These are phyloP conservation scores for Festucalex cinctus DNA, from an alignment of 2,113 vertebrate species.

Conservation along the genomic window DNA sequence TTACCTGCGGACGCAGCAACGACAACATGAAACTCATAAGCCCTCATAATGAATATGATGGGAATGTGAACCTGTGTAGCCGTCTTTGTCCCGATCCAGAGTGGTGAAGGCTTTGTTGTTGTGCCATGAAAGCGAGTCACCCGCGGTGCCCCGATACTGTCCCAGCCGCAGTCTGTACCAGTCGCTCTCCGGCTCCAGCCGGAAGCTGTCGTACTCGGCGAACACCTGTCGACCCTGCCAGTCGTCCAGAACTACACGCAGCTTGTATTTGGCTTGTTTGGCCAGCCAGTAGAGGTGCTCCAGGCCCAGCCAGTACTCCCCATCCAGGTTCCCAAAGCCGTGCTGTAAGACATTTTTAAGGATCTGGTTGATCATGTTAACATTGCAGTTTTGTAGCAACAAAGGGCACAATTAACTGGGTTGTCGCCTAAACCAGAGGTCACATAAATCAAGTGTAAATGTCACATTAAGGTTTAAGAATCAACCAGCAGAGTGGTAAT, in stretches of 20 bases:
- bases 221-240: conserved; percentile 81
- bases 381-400: no score
- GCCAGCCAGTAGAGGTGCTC: conserved; percentile 82
- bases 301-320: conserved; percentile 88
- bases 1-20: conserved; percentile 71
- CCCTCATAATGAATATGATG: not conserved
- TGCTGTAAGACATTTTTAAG: conserved; percentile 58
- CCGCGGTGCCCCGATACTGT: conserved; percentile 81
- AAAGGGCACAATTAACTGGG: no score
- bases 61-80: conserved; percentile 75
- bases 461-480: no score
- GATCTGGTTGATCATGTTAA: not conserved
- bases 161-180: conserved; percentile 84
- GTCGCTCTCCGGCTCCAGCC: conserved; percentile 81
- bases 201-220: conserved; percentile 82
- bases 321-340: conserved; percentile 85
- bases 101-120: conserved; percentile 89
- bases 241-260: conserved; percentile 82
- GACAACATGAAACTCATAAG: not conserved
- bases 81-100: conserved; percentile 82
- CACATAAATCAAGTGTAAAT: no score
- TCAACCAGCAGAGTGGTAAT: no score
- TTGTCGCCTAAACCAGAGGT: no score
- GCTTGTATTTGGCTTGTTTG: conserved; percentile 75
- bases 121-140: conserved; percentile 90